These are phyloP conservation scores for Papilio polyxenes DNA, from an alignment of 1,140 invertebrate genomes.

Conservation along the genomic window DNA sequence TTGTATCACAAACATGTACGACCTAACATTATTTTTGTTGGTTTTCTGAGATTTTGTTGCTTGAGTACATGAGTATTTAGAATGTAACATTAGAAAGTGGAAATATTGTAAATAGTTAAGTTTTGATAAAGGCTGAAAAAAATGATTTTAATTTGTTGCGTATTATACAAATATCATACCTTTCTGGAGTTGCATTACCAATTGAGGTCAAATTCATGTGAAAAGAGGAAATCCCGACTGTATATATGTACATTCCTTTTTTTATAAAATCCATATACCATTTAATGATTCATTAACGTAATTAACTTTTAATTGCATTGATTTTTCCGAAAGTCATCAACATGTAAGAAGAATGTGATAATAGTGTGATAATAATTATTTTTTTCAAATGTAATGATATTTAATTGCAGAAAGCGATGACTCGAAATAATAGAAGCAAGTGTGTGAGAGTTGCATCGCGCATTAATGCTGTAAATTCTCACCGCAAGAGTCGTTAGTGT, in stretches of 20 bases:
- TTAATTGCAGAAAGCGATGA: conserved; percentile 14
- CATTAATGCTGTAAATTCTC: conserved; percentile 46
- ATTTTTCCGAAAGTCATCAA: neutral
- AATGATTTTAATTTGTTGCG: too few relatives aligned
- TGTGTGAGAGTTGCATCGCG: conserved; percentile 15
- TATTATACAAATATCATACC: too few relatives aligned
- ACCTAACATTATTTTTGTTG: neutral
- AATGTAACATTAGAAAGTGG: too few relatives aligned
- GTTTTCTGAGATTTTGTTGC: neutral
- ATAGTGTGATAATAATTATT: neutral
- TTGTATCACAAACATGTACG: neutral
- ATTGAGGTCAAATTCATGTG: neutral
- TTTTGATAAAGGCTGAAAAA: too few relatives aligned
- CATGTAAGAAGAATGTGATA: neutral
- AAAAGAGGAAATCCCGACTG: neutral
- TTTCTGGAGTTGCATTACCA: neutral
- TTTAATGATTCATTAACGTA: neutral
- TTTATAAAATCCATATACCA: neutral
- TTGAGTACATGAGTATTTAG: neutral
- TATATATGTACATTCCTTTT: neutral
- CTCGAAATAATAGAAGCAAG: conserved; percentile 7
- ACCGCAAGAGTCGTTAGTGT: conserved; percentile 57
- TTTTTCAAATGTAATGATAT: neutral
- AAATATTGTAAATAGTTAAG: too few relatives aligned
- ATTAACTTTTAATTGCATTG: neutral